These are phyloP conservation scores for Synaphobranchus kaupii DNA, from an alignment of 2,797 vertebrate species.

Conservation along the genomic window DNA sequence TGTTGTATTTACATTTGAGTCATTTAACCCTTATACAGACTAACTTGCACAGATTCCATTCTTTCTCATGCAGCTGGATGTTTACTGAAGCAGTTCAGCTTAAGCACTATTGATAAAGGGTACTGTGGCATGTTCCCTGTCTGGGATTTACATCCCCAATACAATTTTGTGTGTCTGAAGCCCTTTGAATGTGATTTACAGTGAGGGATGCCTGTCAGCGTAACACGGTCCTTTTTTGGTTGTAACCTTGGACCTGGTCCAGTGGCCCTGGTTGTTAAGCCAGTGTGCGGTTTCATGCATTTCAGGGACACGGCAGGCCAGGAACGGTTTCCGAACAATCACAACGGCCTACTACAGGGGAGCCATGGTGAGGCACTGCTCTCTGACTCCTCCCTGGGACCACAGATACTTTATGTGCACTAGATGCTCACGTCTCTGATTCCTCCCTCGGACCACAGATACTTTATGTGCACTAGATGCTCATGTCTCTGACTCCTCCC, in stretches of 20 bases:
- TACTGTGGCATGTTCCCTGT: not conserved
- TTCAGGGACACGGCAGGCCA: slow-evolving; percentile 80
- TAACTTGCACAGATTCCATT: not conserved
- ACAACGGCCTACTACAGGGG: slow-evolving; percentile 81
- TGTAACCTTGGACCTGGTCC: slow-evolving; percentile 54
- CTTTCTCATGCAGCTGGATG: not conserved
- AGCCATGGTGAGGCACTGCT: slow-evolving; percentile 15
- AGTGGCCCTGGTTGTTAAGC: slow-evolving; percentile 52
- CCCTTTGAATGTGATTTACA: slow-evolving; percentile 28
- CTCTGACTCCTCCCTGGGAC: not conserved
- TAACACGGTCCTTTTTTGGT: slow-evolving; percentile 12
- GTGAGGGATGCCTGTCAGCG: slow-evolving; percentile 36
- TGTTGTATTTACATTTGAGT: too few relatives aligned
- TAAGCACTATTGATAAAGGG: not conserved
- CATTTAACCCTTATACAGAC: too few relatives aligned
- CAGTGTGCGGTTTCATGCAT: slow-evolving; percentile 11
- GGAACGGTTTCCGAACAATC: slow-evolving; percentile 81
- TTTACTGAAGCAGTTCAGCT: not conserved
- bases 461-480: not conserved
- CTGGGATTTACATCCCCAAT: not conserved
- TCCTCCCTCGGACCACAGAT: not conserved
- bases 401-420: not conserved
- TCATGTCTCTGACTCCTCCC: too few relatives aligned
- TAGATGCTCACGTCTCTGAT: not conserved
- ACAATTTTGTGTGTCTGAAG: not conserved